phyloP scores from a whole-genome alignment of 2,888 invertebrate genomes.

The Diploptera punctata region DNA sequence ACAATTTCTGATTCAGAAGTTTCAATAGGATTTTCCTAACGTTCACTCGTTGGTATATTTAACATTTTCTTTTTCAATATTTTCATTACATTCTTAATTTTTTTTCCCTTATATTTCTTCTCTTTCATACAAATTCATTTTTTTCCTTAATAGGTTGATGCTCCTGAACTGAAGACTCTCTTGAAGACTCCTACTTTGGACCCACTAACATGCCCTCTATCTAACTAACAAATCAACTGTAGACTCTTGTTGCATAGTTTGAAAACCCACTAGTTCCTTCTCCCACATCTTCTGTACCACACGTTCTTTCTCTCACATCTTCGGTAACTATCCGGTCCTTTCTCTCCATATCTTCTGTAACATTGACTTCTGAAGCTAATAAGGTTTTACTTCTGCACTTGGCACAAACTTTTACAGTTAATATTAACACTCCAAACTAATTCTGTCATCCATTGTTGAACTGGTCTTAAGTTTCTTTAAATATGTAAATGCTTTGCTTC shows the following conservation, averaged over 20 bases:
- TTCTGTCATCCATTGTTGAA: too few relatives aligned
- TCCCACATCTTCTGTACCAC: background rate
- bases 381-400: too few relatives aligned
- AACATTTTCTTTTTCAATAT: conserved; percentile 3
- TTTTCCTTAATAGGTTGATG: too few relatives aligned
- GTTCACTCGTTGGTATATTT: background rate
- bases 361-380: too few relatives aligned
- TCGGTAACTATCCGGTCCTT: too few relatives aligned
- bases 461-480: background rate
- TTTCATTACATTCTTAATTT: background rate
- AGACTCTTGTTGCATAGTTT: background rate
- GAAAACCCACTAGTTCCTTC: background rate
- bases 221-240: background rate
- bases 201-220: background rate
- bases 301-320: too few relatives aligned
- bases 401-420: conserved; percentile 9
- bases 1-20: conserved; percentile 7
- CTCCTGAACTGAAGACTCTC: too few relatives aligned
- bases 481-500: conserved; percentile 3
- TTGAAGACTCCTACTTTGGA: background rate
- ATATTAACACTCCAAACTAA: conserved; percentile 1
- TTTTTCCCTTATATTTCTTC: conserved; percentile 7
- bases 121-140: background rate
- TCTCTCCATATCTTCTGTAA: too few relatives aligned
- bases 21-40: too few relatives aligned